Percentiles rank a stretch among this genome's conserved stretches.
These are phyloP conservation scores for Drosophila hawaiiensis DNA, from an alignment of 2,888 invertebrate genomes.

Conservation along the genomic window DNA sequence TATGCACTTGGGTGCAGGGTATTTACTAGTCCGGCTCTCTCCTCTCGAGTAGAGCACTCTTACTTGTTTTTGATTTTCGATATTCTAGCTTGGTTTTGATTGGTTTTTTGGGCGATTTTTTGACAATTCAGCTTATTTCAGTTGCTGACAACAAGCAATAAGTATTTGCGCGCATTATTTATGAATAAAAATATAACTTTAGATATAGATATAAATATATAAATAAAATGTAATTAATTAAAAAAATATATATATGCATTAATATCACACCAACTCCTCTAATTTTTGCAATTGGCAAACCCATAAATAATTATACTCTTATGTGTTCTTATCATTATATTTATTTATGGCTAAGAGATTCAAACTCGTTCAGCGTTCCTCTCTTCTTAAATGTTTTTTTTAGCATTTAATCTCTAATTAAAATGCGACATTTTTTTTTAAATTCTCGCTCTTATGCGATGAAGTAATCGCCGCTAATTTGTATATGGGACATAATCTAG, in stretches of 20 bases:
- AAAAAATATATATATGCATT: not conserved
- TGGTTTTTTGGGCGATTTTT: not conserved
- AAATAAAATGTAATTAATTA: not conserved
- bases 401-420: slow-evolving; percentile 51
- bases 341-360: slow-evolving; percentile 29
- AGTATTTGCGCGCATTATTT: slow-evolving; percentile 2
- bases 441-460: slow-evolving; percentile 40
- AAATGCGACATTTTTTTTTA: slow-evolving; percentile 25
- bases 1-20: not conserved
- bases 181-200: not conserved
- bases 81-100: slow-evolving; percentile 15
- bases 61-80: slow-evolving; percentile 6
- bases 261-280: not conserved
- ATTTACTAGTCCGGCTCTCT: not conserved
- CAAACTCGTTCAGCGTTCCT: slow-evolving; percentile 62
- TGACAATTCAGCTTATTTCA: slow-evolving; percentile 24
- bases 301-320: slow-evolving; percentile 22
- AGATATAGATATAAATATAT: not conserved
- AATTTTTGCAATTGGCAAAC: slow-evolving; percentile 12
- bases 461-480: slow-evolving; percentile 67
- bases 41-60: not conserved
- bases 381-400: slow-evolving; percentile 5
- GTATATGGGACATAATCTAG: slow-evolving; percentile 37
- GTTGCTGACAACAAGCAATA: slow-evolving; percentile 29
- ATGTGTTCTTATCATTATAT: slow-evolving; percentile 22